These are phyloP conservation scores for Amblyteles armatorius DNA, from an alignment of 2,888 invertebrate genomes.

Conservation along the genomic window DNA sequence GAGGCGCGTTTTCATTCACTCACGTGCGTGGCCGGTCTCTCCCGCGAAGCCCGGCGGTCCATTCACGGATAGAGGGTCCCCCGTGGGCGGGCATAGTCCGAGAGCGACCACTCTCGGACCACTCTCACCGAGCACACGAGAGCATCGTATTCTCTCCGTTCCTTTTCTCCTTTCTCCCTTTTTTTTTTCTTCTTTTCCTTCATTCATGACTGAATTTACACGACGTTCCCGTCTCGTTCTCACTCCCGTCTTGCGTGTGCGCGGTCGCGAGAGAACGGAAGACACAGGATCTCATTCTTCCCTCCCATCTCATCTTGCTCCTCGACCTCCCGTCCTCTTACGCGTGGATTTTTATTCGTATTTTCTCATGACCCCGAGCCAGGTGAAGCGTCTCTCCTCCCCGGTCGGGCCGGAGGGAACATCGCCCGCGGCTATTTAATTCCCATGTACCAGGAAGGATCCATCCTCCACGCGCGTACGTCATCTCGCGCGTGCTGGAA, in stretches of 20 bases:
- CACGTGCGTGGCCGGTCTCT: slow-evolving; percentile 68
- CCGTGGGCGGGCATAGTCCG: slow-evolving; percentile 78
- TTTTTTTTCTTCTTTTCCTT: slow-evolving; percentile 71
- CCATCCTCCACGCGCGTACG: background rate
- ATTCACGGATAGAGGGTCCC: slow-evolving; percentile 68
- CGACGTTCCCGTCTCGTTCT: slow-evolving; percentile 43
- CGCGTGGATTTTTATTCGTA: slow-evolving; percentile 48
- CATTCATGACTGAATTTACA: slow-evolving; percentile 80
- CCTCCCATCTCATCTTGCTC: slow-evolving; percentile 7
- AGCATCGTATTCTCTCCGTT: slow-evolving; percentile 39
- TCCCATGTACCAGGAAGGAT: slow-evolving; percentile 12
- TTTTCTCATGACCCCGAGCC: slow-evolving; percentile 52
- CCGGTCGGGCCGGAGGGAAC: background rate
- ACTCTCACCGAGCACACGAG: slow-evolving; percentile 60
- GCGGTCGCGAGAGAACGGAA: slow-evolving; percentile 34
- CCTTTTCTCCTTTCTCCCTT: slow-evolving; percentile 21
- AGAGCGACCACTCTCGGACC: slow-evolving; percentile 66
- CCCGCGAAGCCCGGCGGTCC: slow-evolving; percentile 60
- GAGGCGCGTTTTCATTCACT: slow-evolving; percentile 66
- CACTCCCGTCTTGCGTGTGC: slow-evolving; percentile 31
- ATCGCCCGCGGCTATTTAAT: slow-evolving; percentile 25
- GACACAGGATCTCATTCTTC: slow-evolving; percentile 57
- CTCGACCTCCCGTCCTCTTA: slow-evolving; percentile 50
- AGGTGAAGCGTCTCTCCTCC: slow-evolving; percentile 18
- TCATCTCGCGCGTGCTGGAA: slow-evolving; percentile 31